Evolutionary conservation across 2,113 vertebrate species (phyloP).

Genomic region (Elephantulus edwardii): DNA sequence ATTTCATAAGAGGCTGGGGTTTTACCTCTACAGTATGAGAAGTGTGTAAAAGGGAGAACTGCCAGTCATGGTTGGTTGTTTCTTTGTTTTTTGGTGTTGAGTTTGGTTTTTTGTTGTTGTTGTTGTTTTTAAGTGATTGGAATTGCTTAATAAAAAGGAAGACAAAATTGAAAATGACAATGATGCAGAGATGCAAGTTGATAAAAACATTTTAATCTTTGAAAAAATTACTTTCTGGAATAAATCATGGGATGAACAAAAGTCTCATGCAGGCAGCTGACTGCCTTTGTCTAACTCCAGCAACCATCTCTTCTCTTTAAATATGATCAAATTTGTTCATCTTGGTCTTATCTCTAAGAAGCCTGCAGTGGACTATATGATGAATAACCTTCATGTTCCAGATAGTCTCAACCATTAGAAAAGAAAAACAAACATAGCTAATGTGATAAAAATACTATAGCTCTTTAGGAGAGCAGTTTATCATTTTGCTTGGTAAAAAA

Average conservation of each 20-base stretch:
- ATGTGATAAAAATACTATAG: not conserved
- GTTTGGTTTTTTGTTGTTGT: too few species aligned
- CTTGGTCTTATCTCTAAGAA: not conserved
- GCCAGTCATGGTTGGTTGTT: too few species aligned
- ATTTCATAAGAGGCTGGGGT: not conserved
- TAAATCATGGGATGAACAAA: not conserved
- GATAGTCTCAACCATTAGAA: not conserved
- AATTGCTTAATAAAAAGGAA: not conserved
- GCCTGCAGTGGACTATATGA: not conserved
- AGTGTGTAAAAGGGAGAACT: not conserved
- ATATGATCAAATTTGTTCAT: not conserved
- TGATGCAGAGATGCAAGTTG: not conserved
- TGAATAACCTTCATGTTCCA: not conserved
- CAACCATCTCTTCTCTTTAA: not conserved
- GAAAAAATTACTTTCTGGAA: slow-evolving; percentile 20
- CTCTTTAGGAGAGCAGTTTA: not conserved
- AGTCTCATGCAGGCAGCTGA: not conserved
- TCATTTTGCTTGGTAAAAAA: slow-evolving; percentile 4
- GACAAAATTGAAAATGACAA: not conserved
- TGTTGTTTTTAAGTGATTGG: too few species aligned
- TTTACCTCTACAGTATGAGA: not conserved
- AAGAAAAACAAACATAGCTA: not conserved
- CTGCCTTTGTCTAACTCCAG: not conserved
- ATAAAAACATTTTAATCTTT: slow-evolving; percentile 18
- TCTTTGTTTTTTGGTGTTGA: too few species aligned